Evolutionary conservation across 2,113 vertebrate species (phyloP), one percentile per base, ranked within the genome.

Genomic region (Trogon surrucura): DNA sequence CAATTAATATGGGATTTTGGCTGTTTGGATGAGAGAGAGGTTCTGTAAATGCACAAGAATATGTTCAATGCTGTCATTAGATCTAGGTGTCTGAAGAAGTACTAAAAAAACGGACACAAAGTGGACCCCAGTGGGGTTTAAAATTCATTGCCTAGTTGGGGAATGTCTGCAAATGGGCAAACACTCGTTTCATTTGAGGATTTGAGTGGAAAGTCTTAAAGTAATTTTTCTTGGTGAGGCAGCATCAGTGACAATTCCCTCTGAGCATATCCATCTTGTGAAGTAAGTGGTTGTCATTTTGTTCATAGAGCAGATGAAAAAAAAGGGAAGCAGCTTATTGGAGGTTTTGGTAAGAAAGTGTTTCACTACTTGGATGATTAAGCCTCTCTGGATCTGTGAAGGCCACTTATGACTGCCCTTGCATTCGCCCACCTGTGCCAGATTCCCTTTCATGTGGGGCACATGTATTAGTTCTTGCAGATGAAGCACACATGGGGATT

Each of bases 271-370:
- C 91, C 29, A n/a, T 93, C 91, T 91, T 95, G 69, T 78, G 73
- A 86, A 91, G 83, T 95, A 93, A 89, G 69, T 91, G 91, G 44
- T 70, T 96, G 94, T 92, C 83, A 64, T 93, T 86, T 89, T 95
- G 60, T 60, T 86, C 57, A 67, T 8, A 67, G 48, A 64, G 51
- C 56, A 85, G n/a, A 4, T 4, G 16, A 16, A 45, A 67, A 53
- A 73, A 34, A 8, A n/a, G 30, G 30, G 9, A 41, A 41, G 13
- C 20, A n/a, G 4, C 51, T 92, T 69, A 67, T 70, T 78, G 80
- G 38, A 66, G 32, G 27, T 80, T 88, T 20, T 10, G 21, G 32
- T 58, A 78, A 88, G 72, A 86, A 92, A 66, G 57, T 66, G 64
- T 70, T 93, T 74, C n/a, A 60, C 60, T 60, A 38, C 69, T 86